A percentile compares a stretch with the other conserved stretches of the same genome.
phyloP scores from a whole-genome alignment of 2,113 vertebrate species.

The Brachionichthys hirsutus region DNA sequence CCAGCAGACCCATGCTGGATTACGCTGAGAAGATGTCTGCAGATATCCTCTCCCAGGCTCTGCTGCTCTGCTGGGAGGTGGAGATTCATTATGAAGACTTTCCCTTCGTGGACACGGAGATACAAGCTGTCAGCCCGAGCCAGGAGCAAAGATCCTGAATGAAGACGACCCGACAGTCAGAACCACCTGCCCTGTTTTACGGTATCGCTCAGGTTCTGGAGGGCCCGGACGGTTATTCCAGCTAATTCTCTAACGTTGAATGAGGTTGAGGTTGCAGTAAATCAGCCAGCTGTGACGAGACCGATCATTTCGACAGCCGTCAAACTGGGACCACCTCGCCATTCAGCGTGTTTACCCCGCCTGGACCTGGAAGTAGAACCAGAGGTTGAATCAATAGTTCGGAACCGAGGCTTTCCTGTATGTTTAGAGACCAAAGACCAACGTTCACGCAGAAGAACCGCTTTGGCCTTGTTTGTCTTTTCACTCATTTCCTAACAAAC shows the following conservation, averaged over 20 bases:
- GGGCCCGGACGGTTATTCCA: too few species aligned
- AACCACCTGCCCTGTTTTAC: too few species aligned
- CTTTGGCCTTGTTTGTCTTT: too few species aligned
- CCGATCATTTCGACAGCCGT: neutral
- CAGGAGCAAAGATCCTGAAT: too few species aligned
- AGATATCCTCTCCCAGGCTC: conserved; percentile 33
- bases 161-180: too few species aligned
- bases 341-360: conserved; percentile 2
- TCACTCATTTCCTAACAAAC: too few species aligned
- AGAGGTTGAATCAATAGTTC: neutral
- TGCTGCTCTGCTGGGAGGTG: conserved; percentile 44
- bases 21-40: conserved; percentile 31
- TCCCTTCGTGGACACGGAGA: conserved; percentile 37
- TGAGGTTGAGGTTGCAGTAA: too few species aligned
- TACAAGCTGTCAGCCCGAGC: conserved; percentile 1
- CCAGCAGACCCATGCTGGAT: neutral
- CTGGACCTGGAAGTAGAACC: neutral
- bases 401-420: too few species aligned
- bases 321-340: conserved; percentile 2
- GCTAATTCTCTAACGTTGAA: too few species aligned
- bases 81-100: conserved; percentile 4
- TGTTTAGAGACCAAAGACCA: too few species aligned
- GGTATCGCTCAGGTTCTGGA: too few species aligned
- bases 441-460: too few species aligned
- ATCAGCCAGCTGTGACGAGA: neutral